Conservation (phyloP, 2,113 vertebrate genomes). For the Mobula birostris region DNA sequence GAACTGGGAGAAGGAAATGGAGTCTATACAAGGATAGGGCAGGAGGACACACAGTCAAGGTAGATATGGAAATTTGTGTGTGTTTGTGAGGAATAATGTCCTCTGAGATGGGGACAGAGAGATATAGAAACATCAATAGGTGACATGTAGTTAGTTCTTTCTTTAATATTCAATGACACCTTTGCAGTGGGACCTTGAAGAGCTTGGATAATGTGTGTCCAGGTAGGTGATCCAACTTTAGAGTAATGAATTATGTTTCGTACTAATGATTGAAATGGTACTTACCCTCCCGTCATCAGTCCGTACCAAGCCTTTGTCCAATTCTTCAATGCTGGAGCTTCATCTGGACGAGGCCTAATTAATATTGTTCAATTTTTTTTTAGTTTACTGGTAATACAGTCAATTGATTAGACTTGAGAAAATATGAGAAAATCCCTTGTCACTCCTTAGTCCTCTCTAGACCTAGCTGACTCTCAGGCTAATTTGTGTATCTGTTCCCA, state of each 20-base stretch:
- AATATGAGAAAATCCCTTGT: background rate
- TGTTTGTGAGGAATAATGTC: no score
- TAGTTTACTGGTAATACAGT: background rate
- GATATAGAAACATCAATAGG: no score
- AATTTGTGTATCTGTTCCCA: background rate
- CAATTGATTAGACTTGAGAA: background rate
- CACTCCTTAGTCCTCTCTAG: background rate
- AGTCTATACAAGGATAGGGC: no score
- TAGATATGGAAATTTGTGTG: no score
- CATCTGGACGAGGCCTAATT: background rate
- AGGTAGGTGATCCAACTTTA: background rate
- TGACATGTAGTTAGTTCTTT: background rate
- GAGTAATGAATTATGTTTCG: background rate
- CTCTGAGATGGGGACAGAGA: background rate
- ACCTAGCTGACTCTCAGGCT: background rate
- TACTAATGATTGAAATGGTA: background rate
- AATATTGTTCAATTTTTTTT: background rate
- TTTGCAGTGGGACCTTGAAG: background rate
- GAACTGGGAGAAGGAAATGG: no score
- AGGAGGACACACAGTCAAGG: no score
- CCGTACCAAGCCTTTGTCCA: background rate
- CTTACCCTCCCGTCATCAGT: background rate
- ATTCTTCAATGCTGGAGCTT: background rate
- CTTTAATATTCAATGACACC: background rate
- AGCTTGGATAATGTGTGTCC: background rate